Conservation (phyloP, 37 sponge, comb jelly and placozoan genomes). For the Dysidea cf. avara region DNA sequence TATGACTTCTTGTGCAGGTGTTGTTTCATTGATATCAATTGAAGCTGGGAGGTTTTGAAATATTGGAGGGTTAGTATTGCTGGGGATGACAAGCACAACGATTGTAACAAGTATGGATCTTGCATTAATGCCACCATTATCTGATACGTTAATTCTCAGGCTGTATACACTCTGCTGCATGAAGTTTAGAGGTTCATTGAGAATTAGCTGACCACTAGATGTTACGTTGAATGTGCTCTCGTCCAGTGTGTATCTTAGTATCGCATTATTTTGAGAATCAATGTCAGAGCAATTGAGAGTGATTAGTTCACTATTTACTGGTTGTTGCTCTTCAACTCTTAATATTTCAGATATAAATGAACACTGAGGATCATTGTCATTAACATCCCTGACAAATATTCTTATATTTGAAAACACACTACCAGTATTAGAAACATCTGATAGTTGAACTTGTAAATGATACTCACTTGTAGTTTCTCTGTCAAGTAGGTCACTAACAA, state of each 20-base stretch:
- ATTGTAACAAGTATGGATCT: slow-evolving; percentile 3
- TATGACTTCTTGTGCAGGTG: not conserved
- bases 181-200: slow-evolving; percentile 10
- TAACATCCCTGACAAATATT: slow-evolving; percentile 66
- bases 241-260: slow-evolving; percentile 27
- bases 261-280: slow-evolving; percentile 45
- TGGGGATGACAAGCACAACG: slow-evolving; percentile 19
- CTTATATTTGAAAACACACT: slow-evolving; percentile 6
- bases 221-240: not conserved
- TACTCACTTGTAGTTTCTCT: slow-evolving; percentile 43
- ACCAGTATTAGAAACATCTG: slow-evolving; percentile 12
- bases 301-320: slow-evolving; percentile 18
- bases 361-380: slow-evolving; percentile 64
- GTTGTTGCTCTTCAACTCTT: not conserved
- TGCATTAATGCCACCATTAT: slow-evolving; percentile 18
- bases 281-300: slow-evolving; percentile 51
- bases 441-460: slow-evolving; percentile 44
- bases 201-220: slow-evolving; percentile 16
- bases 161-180: slow-evolving; percentile 10
- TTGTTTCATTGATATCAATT: slow-evolving; percentile 36
- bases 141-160: slow-evolving; percentile 24
- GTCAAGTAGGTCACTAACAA: slow-evolving; percentile 35
- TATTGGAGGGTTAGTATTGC: slow-evolving; percentile 20
- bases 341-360: not conserved
- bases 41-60: slow-evolving; percentile 60